phyloP scores from a whole-genome alignment of 2,888 invertebrate genomes.

The Dryobotodes eremita region DNA sequence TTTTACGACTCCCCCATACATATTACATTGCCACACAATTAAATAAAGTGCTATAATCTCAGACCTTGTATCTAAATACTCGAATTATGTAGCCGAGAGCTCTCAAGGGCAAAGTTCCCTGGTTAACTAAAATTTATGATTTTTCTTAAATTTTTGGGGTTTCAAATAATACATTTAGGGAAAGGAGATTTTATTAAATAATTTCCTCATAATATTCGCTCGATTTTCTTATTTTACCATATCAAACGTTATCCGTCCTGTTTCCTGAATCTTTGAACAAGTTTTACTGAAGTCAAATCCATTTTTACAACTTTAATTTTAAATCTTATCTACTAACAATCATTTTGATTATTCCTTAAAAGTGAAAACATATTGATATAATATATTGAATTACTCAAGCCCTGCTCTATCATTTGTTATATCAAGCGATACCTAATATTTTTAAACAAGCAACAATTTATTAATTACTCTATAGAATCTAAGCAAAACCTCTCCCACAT shows the following conservation, averaged over 20 bases:
- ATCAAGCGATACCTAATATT: too few species aligned
- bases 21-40: slow-evolving; percentile 57
- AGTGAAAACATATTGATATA: too few species aligned
- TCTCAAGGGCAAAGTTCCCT: slow-evolving; percentile 9
- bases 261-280: neutral
- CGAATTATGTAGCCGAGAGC: slow-evolving; percentile 46
- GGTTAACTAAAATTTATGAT: slow-evolving; percentile 11
- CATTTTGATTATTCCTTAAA: too few species aligned
- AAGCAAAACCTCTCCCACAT: slow-evolving; percentile 19
- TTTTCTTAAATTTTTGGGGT: slow-evolving; percentile 10
- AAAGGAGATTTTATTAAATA: neutral
- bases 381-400: too few species aligned
- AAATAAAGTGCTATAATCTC: slow-evolving; percentile 58
- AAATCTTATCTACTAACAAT: too few species aligned
- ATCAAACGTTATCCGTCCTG: slow-evolving; percentile 1
- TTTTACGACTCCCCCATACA: slow-evolving; percentile 53
- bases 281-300: too few species aligned
- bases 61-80: slow-evolving; percentile 42
- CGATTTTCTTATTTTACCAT: neutral
- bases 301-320: too few species aligned
- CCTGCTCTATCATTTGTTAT: too few species aligned
- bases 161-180: slow-evolving; percentile 16
- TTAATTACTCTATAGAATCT: neutral
- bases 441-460: neutral
- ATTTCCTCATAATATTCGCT: neutral